phyloP scores from a whole-genome alignment of 2,888 invertebrate species.

The Himalopsyche japonica region DNA sequence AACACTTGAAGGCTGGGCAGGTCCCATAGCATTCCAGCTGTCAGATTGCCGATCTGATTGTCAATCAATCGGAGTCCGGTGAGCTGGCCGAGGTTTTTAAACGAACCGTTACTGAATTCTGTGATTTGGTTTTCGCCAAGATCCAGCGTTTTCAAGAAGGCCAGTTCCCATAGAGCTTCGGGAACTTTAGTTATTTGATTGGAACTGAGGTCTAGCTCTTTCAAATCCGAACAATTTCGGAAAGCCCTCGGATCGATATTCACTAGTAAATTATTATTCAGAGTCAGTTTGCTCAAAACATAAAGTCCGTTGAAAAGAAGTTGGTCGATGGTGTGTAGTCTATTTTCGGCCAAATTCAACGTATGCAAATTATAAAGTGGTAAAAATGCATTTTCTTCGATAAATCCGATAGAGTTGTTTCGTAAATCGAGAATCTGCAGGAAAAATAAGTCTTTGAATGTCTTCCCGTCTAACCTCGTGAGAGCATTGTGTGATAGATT shows the following conservation, averaged over 20 bases:
- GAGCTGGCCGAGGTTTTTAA: constrained; percentile 83
- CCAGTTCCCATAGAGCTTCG: constrained; percentile 77
- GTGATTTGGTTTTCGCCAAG: constrained; percentile 90
- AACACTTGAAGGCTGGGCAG: constrained; percentile 81
- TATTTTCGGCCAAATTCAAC: constrained; percentile 85
- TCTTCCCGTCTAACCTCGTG: constrained; percentile 78
- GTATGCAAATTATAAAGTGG: constrained; percentile 88
- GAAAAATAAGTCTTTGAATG: constrained; percentile 85
- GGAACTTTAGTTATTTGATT: constrained; percentile 83
- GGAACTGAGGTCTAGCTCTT: constrained; percentile 86
- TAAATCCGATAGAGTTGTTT: constrained; percentile 86
- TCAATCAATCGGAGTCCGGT: constrained; percentile 86
- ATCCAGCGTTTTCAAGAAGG: constrained; percentile 84
- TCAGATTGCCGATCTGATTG: constrained; percentile 85
- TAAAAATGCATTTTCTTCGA: constrained; percentile 85
- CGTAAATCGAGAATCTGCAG: constrained; percentile 83
- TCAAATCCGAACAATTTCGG: constrained; percentile 84
- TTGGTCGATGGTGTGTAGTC: constrained; percentile 78
- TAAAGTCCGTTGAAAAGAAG: constrained; percentile 82
- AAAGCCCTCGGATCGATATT: constrained; percentile 80
- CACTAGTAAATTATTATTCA: constrained; percentile 83
- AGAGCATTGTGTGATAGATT: constrained; percentile 86
- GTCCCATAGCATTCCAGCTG: constrained; percentile 85
- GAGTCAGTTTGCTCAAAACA: constrained; percentile 79
- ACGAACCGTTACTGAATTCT: constrained; percentile 80